A percentile compares a stretch with the other conserved stretches of the same genome.
phyloP scores from a whole-genome alignment of 2,113 vertebrate species.

The Choloepus hoffmanni region DNA sequence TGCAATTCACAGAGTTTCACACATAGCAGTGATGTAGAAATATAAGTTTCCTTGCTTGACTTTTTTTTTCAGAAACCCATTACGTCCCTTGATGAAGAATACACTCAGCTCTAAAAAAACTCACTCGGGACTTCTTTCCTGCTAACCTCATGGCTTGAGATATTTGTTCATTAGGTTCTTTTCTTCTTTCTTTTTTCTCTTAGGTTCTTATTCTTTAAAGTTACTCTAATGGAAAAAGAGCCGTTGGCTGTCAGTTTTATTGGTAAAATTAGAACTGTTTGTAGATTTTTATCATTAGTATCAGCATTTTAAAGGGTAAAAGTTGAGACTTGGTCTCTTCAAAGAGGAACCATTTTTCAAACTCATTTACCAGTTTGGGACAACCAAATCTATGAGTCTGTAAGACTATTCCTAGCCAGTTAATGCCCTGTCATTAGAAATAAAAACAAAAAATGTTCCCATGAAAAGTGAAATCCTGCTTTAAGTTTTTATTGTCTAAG shows the following conservation, averaged over 20 bases:
- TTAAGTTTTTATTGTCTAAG: not conserved
- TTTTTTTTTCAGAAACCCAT: not conserved
- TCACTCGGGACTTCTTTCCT: not conserved
- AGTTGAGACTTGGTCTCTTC: not conserved
- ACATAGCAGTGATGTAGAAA: not conserved
- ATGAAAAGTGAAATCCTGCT: not conserved
- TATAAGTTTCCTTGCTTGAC: not conserved
- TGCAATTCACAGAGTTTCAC: not conserved
- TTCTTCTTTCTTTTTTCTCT: not conserved
- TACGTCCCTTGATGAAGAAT: not conserved
- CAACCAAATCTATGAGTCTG: not conserved
- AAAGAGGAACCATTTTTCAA: conserved; percentile 9
- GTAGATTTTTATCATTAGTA: not conserved
- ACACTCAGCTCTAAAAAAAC: not conserved
- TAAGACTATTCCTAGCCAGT: not conserved
- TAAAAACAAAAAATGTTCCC: not conserved
- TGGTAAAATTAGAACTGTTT: conserved; percentile 41
- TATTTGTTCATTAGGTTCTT: not conserved
- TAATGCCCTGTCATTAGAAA: conserved; percentile 16
- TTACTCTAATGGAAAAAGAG: conserved; percentile 1
- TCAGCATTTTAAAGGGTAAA: not conserved
- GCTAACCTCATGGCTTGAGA: not conserved
- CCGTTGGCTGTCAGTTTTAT: not conserved
- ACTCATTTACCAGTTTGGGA: not conserved
- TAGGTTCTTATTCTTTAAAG: conserved; percentile 5